A percentile compares a stretch with the other conserved stretches of the same genome.
Evolutionary conservation across 2,113 vertebrate genomes (phyloP).

Genomic region (Macquaria australasica): DNA sequence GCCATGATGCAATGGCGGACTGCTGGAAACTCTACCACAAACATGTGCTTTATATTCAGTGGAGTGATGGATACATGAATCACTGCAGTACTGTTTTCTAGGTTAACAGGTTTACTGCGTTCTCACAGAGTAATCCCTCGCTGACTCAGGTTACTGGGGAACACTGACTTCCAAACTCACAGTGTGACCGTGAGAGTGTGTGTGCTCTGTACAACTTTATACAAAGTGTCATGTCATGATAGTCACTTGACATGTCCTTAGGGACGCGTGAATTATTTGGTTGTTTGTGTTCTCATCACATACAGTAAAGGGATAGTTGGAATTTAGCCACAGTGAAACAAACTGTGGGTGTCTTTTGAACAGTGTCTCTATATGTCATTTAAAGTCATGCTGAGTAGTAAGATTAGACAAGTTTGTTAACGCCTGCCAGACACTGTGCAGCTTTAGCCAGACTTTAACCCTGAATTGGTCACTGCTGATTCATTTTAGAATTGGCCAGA

Average conservation of each 20-base stretch:
- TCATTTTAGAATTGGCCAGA: background rate
- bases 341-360: too few relatives aligned
- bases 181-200: background rate
- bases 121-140: constrained; percentile 57
- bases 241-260: too few relatives aligned
- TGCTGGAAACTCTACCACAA: constrained; percentile 51
- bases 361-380: too few relatives aligned
- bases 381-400: too few relatives aligned
- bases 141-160: constrained; percentile 47
- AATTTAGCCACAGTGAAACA: too few relatives aligned
- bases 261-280: too few relatives aligned
- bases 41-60: constrained; percentile 51
- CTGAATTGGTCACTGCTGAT: background rate
- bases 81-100: constrained; percentile 30
- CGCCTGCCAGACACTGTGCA: too few relatives aligned
- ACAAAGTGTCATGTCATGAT: background rate
- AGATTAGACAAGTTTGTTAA: too few relatives aligned
- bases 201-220: background rate
- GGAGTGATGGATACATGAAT: constrained; percentile 50
- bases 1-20: constrained; percentile 56
- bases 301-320: too few relatives aligned
- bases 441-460: too few relatives aligned
- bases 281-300: too few relatives aligned
- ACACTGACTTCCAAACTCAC: constrained; percentile 13
- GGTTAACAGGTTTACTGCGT: constrained; percentile 69